Evolutionary conservation across 2,888 invertebrate species (phyloP).

Genomic region (Synergus itoensis): DNA sequence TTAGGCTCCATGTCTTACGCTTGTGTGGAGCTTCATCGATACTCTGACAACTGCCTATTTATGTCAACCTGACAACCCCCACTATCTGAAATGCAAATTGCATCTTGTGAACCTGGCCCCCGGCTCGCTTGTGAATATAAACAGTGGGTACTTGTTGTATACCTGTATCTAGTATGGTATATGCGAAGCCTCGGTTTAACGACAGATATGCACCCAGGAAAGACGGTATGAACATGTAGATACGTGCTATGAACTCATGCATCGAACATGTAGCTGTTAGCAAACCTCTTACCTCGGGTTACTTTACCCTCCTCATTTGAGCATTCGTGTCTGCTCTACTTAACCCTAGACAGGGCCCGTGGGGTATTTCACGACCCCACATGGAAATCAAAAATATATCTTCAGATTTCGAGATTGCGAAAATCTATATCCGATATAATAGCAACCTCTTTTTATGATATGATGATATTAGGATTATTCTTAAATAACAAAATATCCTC

Average conservation of each 20-base stretch:
- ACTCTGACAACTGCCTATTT: slow-evolving; percentile 30
- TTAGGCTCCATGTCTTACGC: neutral
- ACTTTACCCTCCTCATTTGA: slow-evolving; percentile 11
- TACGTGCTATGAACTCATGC: neutral
- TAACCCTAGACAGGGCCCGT: too few species aligned
- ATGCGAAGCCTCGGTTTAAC: slow-evolving; percentile 5
- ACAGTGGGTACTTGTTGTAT: slow-evolving; percentile 24
- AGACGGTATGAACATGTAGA: slow-evolving; percentile 18
- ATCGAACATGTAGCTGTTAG: slow-evolving; percentile 21
- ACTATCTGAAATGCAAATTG: slow-evolving; percentile 57
- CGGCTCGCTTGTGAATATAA: slow-evolving; percentile 36
- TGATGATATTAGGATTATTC: neutral
- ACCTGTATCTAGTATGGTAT: slow-evolving; percentile 1
- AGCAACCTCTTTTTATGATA: too few species aligned
- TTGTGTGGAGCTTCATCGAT: neutral
- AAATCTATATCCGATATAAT: too few species aligned
- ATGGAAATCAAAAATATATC: too few species aligned
- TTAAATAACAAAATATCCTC: neutral
- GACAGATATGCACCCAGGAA: slow-evolving; percentile 2
- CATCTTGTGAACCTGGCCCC: slow-evolving; percentile 48
- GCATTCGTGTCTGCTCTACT: slow-evolving; percentile 28
- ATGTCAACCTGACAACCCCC: slow-evolving; percentile 43
- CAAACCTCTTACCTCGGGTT: neutral
- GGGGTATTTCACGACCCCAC: too few species aligned
- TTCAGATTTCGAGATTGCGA: too few species aligned